These are phyloP conservation scores for Teinopalpus imperialis DNA, from an alignment of 2,888 invertebrate species.

Conservation along the genomic window DNA sequence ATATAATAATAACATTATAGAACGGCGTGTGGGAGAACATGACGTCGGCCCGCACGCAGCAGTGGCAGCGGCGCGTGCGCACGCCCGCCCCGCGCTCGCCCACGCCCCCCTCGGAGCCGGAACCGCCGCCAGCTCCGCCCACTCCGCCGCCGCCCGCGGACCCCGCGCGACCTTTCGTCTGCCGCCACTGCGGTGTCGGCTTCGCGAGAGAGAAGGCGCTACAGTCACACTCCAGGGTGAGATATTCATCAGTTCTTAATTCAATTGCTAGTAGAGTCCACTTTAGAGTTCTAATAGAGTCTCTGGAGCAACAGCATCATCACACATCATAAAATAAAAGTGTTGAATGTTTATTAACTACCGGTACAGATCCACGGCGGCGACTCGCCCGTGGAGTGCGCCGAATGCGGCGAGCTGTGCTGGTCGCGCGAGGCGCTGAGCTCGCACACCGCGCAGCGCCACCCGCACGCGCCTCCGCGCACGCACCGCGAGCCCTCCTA, in stretches of 20 bases:
- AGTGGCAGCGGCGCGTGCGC: constrained; percentile 69
- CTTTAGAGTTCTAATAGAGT: too few species aligned
- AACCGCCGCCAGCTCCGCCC: constrained; percentile 39
- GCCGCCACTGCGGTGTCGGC: constrained; percentile 84
- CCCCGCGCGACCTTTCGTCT: constrained; percentile 90
- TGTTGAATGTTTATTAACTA: too few species aligned
- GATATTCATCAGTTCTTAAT: too few species aligned
- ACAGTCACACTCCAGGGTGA: constrained; percentile 86
- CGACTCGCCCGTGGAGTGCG: constrained; percentile 90
- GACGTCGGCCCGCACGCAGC: constrained; percentile 77
- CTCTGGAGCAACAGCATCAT: too few species aligned
- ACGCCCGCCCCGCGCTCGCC: constrained; percentile 44
- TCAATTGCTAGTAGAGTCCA: too few species aligned
- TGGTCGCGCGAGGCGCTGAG: constrained; percentile 83
- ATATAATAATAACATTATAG: constrained; percentile 34
- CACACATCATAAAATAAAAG: too few species aligned
- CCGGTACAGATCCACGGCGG: constrained; percentile 89
- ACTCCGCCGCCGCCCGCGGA: constrained; percentile 73
- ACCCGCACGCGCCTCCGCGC: constrained; percentile 61
- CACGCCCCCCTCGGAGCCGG: constrained; percentile 26
- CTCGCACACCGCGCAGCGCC: constrained; percentile 54
- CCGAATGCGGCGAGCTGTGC: constrained; percentile 90
- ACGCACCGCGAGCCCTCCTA: constrained; percentile 36
- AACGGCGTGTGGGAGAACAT: constrained; percentile 73
- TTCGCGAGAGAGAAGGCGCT: constrained; percentile 92